phyloP scores from a whole-genome alignment of 2,888 invertebrate genomes.

The Rhogogaster chlorosoma region DNA sequence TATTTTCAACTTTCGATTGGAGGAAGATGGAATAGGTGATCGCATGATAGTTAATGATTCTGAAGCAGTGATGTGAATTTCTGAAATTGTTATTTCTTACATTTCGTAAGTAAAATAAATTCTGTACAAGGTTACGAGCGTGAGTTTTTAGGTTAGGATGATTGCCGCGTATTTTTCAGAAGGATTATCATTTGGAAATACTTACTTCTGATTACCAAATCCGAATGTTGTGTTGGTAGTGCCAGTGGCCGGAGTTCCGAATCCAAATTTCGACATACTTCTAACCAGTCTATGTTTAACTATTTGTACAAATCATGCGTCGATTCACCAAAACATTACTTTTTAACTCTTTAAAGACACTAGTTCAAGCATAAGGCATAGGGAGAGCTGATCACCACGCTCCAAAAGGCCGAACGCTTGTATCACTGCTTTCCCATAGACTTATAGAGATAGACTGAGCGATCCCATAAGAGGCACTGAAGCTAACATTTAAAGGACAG shows the following conservation, averaged over 20 bases:
- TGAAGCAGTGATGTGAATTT: not conserved
- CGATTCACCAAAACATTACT: slow-evolving; percentile 22
- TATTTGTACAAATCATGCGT: not conserved
- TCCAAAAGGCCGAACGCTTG: not conserved
- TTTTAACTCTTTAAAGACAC: not conserved
- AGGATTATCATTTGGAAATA: slow-evolving; percentile 45
- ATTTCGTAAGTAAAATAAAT: not conserved
- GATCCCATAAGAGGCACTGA: too few relatives aligned
- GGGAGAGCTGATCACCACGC: not conserved
- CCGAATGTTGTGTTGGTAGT: slow-evolving; percentile 64
- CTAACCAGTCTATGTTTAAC: not conserved
- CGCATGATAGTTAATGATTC: not conserved
- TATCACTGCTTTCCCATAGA: too few relatives aligned
- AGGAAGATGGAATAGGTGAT: not conserved
- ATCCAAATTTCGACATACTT: slow-evolving; percentile 69
- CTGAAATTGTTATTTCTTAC: not conserved
- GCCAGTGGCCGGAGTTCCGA: slow-evolving; percentile 68
- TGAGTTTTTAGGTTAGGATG: slow-evolving; percentile 56
- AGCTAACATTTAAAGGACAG: too few relatives aligned
- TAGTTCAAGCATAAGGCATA: not conserved
- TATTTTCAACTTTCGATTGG: not conserved
- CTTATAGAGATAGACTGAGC: too few relatives aligned
- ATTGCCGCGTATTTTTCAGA: slow-evolving; percentile 48
- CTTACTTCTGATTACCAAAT: slow-evolving; percentile 69
- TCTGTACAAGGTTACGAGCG: not conserved